Evolutionary conservation across 2,797 vertebrate genomes (phyloP).

Genomic region (Agapornis canus): DNA sequence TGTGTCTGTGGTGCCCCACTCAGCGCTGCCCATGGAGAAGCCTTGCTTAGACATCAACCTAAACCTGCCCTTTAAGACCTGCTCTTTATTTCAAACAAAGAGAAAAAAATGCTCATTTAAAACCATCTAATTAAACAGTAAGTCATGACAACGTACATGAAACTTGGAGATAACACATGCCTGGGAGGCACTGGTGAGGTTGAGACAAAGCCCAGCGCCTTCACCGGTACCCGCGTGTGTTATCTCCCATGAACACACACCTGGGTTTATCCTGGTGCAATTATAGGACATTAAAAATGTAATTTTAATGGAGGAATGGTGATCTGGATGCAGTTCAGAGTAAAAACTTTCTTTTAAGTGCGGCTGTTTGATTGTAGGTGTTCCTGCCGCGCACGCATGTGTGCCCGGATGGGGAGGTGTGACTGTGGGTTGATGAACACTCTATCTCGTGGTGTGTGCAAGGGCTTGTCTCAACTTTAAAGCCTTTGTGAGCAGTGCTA

Average conservation of each 20-base stretch:
- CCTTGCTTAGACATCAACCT: not conserved
- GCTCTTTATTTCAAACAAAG: conserved; percentile 29
- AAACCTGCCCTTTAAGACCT: not conserved
- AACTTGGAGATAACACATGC: conserved; percentile 65
- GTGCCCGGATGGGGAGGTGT: not conserved
- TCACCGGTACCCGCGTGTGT: conserved; percentile 1
- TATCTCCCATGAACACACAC: conserved; percentile 66
- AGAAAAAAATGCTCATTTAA: conserved; percentile 27
- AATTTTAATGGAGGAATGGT: conserved; percentile 54
- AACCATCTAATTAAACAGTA: conserved; percentile 68
- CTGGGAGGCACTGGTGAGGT: conserved; percentile 36
- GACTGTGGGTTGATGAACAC: not conserved
- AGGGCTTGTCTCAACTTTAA: conserved; percentile 44
- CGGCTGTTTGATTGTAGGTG: conserved; percentile 14
- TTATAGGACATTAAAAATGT: conserved; percentile 67
- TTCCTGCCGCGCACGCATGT: not conserved
- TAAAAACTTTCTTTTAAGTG: conserved; percentile 60
- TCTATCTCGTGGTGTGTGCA: not conserved
- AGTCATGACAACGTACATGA: conserved; percentile 69
- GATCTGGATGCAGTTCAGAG: conserved; percentile 69
- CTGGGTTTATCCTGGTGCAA: conserved; percentile 61
- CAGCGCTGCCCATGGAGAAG: accelerated
- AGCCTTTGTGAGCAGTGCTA: not conserved
- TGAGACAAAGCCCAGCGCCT: conserved; percentile 64
- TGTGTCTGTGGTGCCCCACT: accelerated